Conservation (phyloP, 2,797 vertebrate species). For the Cossypha dichroa region DNA sequence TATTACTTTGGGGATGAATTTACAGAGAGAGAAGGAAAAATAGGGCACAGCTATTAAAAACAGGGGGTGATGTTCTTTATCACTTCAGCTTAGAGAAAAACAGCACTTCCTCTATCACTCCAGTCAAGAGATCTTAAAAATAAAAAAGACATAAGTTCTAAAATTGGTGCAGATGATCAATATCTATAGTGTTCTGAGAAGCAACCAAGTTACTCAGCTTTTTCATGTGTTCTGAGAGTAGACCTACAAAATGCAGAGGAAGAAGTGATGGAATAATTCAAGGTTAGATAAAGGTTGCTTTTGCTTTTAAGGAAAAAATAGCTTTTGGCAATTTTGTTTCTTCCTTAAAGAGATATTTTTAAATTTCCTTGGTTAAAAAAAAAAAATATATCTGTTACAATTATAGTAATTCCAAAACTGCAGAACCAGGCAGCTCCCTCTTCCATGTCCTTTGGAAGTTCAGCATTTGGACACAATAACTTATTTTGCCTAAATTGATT, state of each 20-base stretch:
- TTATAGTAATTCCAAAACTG: background rate
- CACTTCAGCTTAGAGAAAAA: background rate
- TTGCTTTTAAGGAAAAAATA: background rate
- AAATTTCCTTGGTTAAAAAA: background rate
- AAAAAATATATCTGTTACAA: background rate
- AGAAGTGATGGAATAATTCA: background rate
- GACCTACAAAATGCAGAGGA: background rate
- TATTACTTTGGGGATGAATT: background rate
- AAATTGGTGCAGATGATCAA: background rate
- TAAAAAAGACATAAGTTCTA: background rate
- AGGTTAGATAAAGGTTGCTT: background rate
- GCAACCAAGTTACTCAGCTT: background rate
- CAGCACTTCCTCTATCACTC: background rate
- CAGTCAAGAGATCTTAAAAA: background rate
- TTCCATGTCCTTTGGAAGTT: background rate
- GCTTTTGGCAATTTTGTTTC: background rate
- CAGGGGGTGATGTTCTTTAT: background rate
- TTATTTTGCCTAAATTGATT: background rate
- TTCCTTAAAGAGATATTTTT: background rate
- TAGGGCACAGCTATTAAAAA: background rate
- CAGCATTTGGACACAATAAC: background rate
- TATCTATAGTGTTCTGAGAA: background rate
- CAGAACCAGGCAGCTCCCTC: background rate
- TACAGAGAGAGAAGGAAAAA: background rate
- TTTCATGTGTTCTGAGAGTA: background rate